Percentiles rank a stretch among this genome's conserved stretches.
phyloP scores from a whole-genome alignment of 1,140 invertebrate species.

The Leptopilina clavipes region DNA sequence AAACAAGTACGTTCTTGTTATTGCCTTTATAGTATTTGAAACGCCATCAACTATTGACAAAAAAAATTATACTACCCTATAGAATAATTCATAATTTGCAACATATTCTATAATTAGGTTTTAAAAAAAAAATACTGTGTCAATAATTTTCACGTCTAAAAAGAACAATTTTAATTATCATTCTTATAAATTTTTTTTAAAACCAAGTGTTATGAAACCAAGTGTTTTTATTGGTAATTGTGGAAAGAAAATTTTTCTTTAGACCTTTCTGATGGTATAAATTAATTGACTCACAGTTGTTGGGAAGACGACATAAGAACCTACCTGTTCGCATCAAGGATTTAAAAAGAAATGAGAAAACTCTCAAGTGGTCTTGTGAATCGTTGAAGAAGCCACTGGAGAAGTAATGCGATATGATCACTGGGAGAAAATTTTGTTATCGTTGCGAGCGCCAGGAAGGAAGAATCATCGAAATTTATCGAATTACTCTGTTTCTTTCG shows the following conservation, averaged over 20 bases:
- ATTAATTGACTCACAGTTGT: neutral
- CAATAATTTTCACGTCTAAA: too few species aligned
- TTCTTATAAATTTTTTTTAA: too few species aligned
- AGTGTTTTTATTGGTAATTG: too few species aligned
- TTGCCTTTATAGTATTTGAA: neutral
- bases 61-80: neutral
- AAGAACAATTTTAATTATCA: too few species aligned
- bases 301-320: neutral
- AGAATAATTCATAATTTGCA: too few species aligned
- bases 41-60: neutral
- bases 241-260: too few species aligned
- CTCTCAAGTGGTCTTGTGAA: neutral
- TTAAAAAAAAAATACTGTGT: too few species aligned
- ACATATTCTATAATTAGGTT: neutral
- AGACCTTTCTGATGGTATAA: neutral
- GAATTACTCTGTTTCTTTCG: slow-evolving; percentile 12
- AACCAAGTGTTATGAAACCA: too few species aligned
- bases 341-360: slow-evolving; percentile 21
- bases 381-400: slow-evolving; percentile 11
- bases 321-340: slow-evolving; percentile 17
- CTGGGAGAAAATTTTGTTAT: slow-evolving; percentile 13
- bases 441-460: neutral
- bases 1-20: slow-evolving; percentile 35
- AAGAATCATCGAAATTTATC: slow-evolving; percentile 22
- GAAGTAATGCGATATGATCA: slow-evolving; percentile 22